Conservation (phyloP, 2,113 vertebrate genomes). For the Gymnogyps californianus region DNA sequence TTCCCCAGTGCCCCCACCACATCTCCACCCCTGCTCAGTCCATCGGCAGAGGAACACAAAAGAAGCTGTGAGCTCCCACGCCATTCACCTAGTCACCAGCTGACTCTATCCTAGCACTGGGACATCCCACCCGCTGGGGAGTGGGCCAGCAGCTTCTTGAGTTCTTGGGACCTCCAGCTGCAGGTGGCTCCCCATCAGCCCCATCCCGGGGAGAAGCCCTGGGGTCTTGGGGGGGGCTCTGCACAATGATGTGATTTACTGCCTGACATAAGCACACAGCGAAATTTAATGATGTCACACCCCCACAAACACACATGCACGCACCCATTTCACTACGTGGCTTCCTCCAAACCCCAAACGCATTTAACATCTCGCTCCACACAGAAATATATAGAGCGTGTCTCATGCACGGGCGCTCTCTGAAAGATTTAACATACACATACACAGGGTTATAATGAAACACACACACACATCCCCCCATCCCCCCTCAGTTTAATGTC, state of each 20-base stretch:
- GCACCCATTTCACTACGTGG: rapidly evolving
- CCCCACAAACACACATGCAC: not conserved
- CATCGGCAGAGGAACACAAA: no score
- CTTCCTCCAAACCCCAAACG: not conserved
- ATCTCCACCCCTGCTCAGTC: not conserved
- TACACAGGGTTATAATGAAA: not conserved
- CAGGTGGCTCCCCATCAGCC: not conserved
- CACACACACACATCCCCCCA: not conserved
- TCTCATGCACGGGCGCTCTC: not conserved
- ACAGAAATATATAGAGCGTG: not conserved
- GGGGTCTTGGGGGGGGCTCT: not conserved
- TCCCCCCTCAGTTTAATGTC: not conserved
- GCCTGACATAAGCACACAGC: not conserved
- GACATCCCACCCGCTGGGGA: not conserved
- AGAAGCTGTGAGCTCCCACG: not conserved
- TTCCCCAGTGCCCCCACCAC: rapidly evolving
- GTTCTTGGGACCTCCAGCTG: not conserved
- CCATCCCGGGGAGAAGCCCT: not conserved
- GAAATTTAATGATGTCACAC: not conserved
- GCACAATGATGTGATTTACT: not conserved
- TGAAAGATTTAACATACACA: not conserved
- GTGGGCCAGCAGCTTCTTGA: not conserved
- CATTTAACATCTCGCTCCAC: not conserved
- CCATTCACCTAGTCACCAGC: rapidly evolving
- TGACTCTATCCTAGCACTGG: not conserved